Conservation (phyloP, 2,888 invertebrate genomes). For the Griposia aprilina region DNA sequence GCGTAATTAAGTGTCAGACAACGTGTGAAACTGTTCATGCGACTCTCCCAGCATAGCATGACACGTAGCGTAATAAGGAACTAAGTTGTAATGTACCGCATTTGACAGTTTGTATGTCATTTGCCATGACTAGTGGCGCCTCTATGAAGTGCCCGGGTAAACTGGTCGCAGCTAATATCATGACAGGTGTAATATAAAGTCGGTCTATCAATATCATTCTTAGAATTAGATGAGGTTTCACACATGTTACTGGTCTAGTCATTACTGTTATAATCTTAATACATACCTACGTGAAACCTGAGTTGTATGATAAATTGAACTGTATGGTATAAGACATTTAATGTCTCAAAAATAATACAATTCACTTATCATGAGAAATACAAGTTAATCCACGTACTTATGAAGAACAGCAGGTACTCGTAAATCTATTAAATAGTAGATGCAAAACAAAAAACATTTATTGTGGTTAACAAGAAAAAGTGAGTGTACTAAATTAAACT, state of each 20-base stretch:
- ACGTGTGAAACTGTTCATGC: slow-evolving; percentile 17
- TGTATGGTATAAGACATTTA: too few species aligned
- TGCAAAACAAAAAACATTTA: too few species aligned
- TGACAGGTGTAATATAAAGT: slow-evolving; percentile 16
- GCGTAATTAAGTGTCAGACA: slow-evolving; percentile 34
- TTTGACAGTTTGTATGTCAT: neutral
- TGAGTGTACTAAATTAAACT: too few species aligned
- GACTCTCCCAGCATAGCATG: slow-evolving; percentile 7
- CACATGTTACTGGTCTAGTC: neutral
- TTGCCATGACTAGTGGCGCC: neutral
- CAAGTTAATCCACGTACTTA: too few species aligned
- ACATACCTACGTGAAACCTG: neutral
- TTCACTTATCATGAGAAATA: too few species aligned
- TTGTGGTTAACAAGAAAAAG: too few species aligned
- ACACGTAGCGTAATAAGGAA: slow-evolving; percentile 6
- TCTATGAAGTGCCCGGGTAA: neutral
- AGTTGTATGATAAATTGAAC: neutral
- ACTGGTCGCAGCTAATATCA: neutral
- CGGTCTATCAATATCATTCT: neutral
- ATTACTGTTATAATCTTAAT: neutral
- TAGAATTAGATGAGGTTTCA: slow-evolving; percentile 35
- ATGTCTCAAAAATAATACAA: too few species aligned
- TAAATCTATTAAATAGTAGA: too few species aligned
- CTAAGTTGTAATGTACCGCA: neutral
- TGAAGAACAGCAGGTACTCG: too few species aligned